A percentile compares a stretch with the other conserved stretches of the same genome.
These are phyloP conservation scores for Rhabditoides inermis DNA, from an alignment of 2,888 invertebrate genomes.

Conservation along the genomic window DNA sequence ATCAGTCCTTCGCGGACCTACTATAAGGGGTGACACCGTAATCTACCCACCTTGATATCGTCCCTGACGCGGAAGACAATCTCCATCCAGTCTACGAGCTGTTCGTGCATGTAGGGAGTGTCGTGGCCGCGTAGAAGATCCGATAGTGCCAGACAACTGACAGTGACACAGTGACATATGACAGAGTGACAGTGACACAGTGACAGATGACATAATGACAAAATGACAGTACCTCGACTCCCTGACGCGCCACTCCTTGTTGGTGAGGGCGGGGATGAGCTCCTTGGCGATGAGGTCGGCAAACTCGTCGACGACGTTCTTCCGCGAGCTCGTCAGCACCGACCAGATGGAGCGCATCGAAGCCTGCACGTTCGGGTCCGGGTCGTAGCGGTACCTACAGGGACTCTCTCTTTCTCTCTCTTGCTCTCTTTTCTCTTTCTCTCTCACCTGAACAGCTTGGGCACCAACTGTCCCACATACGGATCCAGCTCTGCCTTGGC, in stretches of 20 bases:
- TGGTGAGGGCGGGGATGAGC: constrained; percentile 71
- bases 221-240: constrained; percentile 76
- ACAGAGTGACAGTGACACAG: too few species aligned
- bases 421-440: too few species aligned
- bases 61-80: constrained; percentile 83
- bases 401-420: too few species aligned
- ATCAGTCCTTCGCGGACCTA: too few species aligned
- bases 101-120: constrained; percentile 53
- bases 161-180: too few species aligned
- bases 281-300: constrained; percentile 74
- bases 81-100: constrained; percentile 66
- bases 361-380: constrained; percentile 79
- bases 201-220: too few species aligned
- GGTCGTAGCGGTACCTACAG: constrained; percentile 79
- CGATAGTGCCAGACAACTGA: constrained; percentile 72
- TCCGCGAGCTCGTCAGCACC: constrained; percentile 74
- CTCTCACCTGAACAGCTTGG: constrained; percentile 66
- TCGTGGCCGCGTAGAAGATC: constrained; percentile 69
- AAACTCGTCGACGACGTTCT: constrained; percentile 74
- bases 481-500: constrained; percentile 75
- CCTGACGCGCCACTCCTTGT: constrained; percentile 77
- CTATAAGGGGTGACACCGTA: too few species aligned
- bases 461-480: constrained; percentile 75
- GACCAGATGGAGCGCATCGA: constrained; percentile 92
- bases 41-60: constrained; percentile 77